A percentile compares a stretch with the other conserved stretches of the same genome.
Conservation (phyloP, 2,113 vertebrate genomes). For the Astatoreochromis straeleni region DNA sequence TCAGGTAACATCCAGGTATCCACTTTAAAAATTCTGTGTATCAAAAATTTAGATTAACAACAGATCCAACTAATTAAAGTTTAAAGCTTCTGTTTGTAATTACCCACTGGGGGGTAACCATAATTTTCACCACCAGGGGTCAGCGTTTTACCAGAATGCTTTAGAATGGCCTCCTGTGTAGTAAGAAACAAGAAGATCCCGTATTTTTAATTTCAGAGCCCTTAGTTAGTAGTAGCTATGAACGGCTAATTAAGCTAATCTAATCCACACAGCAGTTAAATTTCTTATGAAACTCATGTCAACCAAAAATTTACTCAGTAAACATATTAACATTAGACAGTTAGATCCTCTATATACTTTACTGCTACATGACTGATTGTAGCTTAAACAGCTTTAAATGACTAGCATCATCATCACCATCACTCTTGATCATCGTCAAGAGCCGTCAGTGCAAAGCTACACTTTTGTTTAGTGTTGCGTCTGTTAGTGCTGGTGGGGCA, state of each 20-base stretch:
- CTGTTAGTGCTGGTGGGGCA: neutral
- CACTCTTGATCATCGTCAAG: fast-evolving
- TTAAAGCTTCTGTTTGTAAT: neutral
- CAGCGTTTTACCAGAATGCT: fast-evolving
- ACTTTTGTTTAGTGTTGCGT: neutral
- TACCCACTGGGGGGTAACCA: neutral
- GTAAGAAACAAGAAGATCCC: fast-evolving
- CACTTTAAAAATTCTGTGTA: neutral
- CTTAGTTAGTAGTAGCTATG: neutral
- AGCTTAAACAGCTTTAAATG: neutral
- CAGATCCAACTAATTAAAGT: neutral
- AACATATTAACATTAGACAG: fast-evolving
- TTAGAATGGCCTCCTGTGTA: neutral
- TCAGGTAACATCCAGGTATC: neutral
- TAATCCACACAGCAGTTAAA: neutral
- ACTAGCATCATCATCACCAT: neutral
- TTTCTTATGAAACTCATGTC: neutral
- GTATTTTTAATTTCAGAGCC: fast-evolving
- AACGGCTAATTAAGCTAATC: neutral
- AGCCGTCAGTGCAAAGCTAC: neutral
- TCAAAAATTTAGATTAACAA: neutral
- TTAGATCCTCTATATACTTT: neutral
- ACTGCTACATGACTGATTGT: neutral
- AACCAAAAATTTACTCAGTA: neutral
- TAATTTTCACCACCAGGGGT: neutral